Conservation (phyloP, 2,113 vertebrate genomes). For the Cyprichromis sp. region DNA sequence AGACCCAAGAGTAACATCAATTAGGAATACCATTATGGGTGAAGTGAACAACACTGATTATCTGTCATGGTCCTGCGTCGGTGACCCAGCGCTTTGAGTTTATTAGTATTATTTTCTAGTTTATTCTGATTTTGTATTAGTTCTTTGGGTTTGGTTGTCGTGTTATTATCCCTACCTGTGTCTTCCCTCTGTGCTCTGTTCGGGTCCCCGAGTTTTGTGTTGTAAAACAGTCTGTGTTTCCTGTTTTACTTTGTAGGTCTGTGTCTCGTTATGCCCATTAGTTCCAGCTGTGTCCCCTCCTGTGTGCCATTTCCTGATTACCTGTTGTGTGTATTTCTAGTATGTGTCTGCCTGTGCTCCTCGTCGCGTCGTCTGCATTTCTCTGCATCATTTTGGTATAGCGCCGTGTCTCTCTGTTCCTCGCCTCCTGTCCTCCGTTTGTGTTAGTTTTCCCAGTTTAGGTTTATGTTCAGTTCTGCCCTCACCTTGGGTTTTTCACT, state of each 20-base stretch:
- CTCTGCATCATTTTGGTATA: too few species aligned
- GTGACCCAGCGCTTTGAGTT: background rate
- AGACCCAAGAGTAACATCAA: background rate
- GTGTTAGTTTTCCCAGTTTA: too few species aligned
- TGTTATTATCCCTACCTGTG: background rate
- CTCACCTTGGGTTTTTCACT: too few species aligned
- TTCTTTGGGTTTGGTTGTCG: background rate
- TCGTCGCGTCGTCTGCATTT: accelerated
- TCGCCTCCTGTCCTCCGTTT: too few species aligned
- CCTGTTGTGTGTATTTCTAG: background rate
- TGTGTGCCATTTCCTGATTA: background rate
- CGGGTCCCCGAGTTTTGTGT: too few species aligned
- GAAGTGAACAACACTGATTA: background rate
- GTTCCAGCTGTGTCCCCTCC: background rate
- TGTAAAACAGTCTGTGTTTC: too few species aligned
- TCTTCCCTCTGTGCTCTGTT: background rate
- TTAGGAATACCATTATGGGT: background rate
- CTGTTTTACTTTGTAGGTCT: too few species aligned
- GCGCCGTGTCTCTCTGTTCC: accelerated
- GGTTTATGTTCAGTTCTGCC: too few species aligned
- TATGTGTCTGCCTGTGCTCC: accelerated
- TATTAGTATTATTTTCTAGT: background rate
- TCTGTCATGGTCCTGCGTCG: background rate
- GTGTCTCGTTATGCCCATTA: background rate
- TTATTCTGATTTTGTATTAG: background rate